Conservation (phyloP, 2,888 invertebrate genomes). For the Tinea trinotella region DNA sequence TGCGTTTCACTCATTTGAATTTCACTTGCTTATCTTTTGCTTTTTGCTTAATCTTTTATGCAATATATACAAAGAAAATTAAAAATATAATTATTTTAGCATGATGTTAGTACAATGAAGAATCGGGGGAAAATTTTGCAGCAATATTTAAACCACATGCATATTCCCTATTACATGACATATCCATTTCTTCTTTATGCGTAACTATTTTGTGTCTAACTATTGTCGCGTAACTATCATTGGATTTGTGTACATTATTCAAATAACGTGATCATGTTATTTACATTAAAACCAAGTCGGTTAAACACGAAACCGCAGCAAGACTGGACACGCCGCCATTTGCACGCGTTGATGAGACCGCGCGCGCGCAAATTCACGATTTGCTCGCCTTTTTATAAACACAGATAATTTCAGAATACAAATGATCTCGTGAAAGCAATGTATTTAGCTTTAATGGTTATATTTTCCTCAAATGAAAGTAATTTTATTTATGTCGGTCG, state of each 20-base stretch:
- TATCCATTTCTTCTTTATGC: too few relatives aligned
- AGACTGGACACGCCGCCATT: background rate
- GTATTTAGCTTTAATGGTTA: background rate
- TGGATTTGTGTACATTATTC: background rate
- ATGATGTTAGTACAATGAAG: too few relatives aligned
- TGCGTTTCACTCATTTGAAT: too few relatives aligned
- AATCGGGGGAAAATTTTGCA: too few relatives aligned
- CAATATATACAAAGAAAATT: too few relatives aligned
- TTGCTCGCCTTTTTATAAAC: conserved; percentile 6
- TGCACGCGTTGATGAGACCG: background rate
- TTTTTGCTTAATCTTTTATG: too few relatives aligned
- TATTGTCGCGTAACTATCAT: too few relatives aligned
- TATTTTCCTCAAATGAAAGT: background rate
- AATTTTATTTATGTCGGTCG: background rate
- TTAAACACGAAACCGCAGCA: background rate
- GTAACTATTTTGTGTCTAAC: too few relatives aligned
- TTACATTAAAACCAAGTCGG: background rate
- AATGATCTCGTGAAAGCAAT: conserved; percentile 10
- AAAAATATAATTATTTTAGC: too few relatives aligned
- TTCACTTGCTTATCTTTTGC: too few relatives aligned
- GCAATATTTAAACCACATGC: too few relatives aligned
- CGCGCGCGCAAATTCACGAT: background rate
- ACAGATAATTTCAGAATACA: background rate
- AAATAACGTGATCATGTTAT: conserved; percentile 1
- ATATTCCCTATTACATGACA: too few relatives aligned